Evolutionary conservation across 2,888 invertebrate species (phyloP).

Genomic region (Cryptocheilus praepositus): DNA sequence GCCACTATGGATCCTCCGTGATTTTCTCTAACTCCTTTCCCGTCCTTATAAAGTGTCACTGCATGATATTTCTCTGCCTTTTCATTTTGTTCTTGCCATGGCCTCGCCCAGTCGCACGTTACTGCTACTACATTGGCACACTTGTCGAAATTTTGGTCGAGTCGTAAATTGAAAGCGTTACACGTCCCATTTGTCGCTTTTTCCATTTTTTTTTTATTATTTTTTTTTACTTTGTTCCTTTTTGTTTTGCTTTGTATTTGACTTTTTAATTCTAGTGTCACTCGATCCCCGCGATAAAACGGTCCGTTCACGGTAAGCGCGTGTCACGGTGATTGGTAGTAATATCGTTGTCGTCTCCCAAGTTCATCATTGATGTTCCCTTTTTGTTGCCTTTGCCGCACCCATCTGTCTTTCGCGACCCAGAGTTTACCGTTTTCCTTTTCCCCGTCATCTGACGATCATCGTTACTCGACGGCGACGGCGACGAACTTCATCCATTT

Average conservation of each 20-base stretch:
- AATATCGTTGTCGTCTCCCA: constrained; percentile 46
- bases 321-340: constrained; percentile 50
- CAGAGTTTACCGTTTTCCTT: constrained; percentile 23
- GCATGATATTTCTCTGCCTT: constrained; percentile 5
- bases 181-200: constrained; percentile 33
- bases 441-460: constrained; percentile 30
- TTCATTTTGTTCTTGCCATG: constrained; percentile 11
- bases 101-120: constrained; percentile 30
- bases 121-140: constrained; percentile 44
- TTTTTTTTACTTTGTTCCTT: constrained; percentile 26
- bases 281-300: constrained; percentile 60
- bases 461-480: constrained; percentile 28
- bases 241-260: constrained; percentile 20
- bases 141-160: constrained; percentile 41
- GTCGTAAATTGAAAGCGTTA: constrained; percentile 40
- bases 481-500: constrained; percentile 44
- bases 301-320: constrained; percentile 57
- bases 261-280: constrained; percentile 50
- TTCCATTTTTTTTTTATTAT: constrained; percentile 34
- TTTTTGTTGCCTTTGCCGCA: constrained; percentile 32
- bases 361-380: constrained; percentile 14
- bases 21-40: too few species aligned
- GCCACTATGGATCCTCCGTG: constrained; percentile 3
- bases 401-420: constrained; percentile 4
- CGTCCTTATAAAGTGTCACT: too few species aligned